These are phyloP conservation scores for Melinaea menophilus DNA, from an alignment of 2,888 invertebrate genomes.

Conservation along the genomic window DNA sequence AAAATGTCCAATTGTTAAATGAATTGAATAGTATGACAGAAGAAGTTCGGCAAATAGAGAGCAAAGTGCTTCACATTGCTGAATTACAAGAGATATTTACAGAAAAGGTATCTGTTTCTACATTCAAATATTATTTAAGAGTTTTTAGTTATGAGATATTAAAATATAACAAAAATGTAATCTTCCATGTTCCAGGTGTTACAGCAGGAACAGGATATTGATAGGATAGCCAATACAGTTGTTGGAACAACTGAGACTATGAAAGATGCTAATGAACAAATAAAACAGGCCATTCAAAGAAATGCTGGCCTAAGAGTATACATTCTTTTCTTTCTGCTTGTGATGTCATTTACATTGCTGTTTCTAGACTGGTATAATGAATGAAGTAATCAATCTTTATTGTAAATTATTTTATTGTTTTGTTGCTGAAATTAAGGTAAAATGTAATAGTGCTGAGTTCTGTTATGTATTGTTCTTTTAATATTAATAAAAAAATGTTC, in stretches of 20 bases:
- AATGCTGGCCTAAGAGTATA: slow-evolving; percentile 97
- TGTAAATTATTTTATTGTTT: no score
- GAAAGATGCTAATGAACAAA: slow-evolving; percentile 97
- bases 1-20: slow-evolving; percentile 91
- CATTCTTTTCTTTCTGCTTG: slow-evolving; percentile 95
- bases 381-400: slow-evolving; percentile 41
- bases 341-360: slow-evolving; percentile 96
- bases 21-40: slow-evolving; percentile 93
- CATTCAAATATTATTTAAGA: neutral
- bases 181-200: slow-evolving; percentile 77
- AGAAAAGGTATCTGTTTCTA: slow-evolving; percentile 82
- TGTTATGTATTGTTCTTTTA: no score
- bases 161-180: neutral
- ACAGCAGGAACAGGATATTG: slow-evolving; percentile 95
- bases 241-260: slow-evolving; percentile 97
- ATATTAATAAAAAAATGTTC: no score
- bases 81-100: slow-evolving; percentile 97
- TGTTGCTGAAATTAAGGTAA: no score
- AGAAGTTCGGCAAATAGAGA: slow-evolving; percentile 93
- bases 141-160: neutral
- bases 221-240: slow-evolving; percentile 91
- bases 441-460: no score
- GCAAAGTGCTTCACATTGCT: slow-evolving; percentile 96
- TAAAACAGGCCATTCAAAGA: slow-evolving; percentile 96
- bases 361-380: slow-evolving; percentile 99